phyloP scores from a whole-genome alignment of 35 echinoderm and acorn worm genomes.

The Acanthaster planci region DNA sequence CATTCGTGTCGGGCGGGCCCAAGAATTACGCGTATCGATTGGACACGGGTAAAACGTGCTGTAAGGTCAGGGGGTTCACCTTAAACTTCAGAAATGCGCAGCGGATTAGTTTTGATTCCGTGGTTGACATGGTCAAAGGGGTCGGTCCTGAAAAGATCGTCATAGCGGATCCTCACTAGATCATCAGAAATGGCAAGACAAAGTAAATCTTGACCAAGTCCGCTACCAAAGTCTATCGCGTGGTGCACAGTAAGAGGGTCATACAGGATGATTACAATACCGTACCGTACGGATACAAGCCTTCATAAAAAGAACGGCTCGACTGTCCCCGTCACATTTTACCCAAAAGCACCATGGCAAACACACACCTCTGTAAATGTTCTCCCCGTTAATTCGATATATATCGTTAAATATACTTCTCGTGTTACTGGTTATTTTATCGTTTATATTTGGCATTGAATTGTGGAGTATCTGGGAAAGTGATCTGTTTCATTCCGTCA shows the following conservation, averaged over 20 bases:
- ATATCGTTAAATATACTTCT: neutral
- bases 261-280: slow-evolving; percentile 48
- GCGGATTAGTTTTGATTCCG: slow-evolving; percentile 48
- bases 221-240: slow-evolving; percentile 61
- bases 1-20: slow-evolving; percentile 47
- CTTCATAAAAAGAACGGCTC: too few relatives aligned
- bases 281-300: slow-evolving; percentile 64
- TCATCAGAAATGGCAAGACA: slow-evolving; percentile 40
- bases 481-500: too few relatives aligned
- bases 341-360: neutral
- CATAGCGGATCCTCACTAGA: slow-evolving; percentile 44
- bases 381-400: neutral
- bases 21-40: slow-evolving; percentile 70
- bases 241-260: slow-evolving; percentile 72
- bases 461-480: too few relatives aligned
- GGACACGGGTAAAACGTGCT: slow-evolving; percentile 49
- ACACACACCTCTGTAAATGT: neutral
- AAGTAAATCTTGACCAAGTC: slow-evolving; percentile 48
- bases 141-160: slow-evolving; percentile 35
- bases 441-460: too few relatives aligned
- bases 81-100: slow-evolving; percentile 55
- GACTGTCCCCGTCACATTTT: neutral
- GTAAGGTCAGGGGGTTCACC: slow-evolving; percentile 72
- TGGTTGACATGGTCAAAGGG: slow-evolving; percentile 53
- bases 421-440: too few relatives aligned